phyloP scores from a whole-genome alignment of 2,797 vertebrate species.

The Vultur gryphus region DNA sequence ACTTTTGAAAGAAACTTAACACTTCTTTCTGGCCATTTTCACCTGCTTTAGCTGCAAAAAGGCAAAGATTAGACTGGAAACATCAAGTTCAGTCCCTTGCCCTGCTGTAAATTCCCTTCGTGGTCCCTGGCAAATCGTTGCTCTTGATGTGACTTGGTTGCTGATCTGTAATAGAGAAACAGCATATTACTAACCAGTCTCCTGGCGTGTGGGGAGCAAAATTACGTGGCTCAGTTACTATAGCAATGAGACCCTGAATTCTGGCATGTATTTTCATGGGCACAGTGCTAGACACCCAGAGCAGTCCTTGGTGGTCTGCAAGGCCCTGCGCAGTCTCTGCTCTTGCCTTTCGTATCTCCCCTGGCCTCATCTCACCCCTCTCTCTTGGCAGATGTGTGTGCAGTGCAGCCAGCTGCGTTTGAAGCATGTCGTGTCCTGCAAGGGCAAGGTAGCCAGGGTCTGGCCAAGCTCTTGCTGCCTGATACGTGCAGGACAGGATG shows the following conservation, averaged over 20 bases:
- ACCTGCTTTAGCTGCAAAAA: background rate
- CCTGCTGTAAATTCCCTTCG: background rate
- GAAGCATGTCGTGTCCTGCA: background rate
- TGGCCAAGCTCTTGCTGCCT: background rate
- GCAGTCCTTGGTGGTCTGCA: background rate
- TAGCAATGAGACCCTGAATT: background rate
- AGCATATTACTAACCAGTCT: background rate
- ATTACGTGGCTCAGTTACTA: background rate
- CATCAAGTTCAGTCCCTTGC: background rate
- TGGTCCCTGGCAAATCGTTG: background rate
- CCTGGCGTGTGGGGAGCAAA: background rate
- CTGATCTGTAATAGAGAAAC: background rate
- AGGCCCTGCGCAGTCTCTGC: background rate
- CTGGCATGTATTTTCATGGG: fast-evolving
- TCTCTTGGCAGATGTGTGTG: background rate
- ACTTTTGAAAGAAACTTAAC: background rate
- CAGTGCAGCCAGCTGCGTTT: background rate
- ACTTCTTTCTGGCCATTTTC: background rate
- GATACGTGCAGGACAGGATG: background rate
- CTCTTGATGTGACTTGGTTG: background rate
- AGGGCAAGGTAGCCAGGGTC: background rate
- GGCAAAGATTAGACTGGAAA: background rate
- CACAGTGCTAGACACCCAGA: background rate
- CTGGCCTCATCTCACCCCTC: background rate
- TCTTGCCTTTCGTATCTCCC: background rate